Conservation (phyloP, 2,797 vertebrate species). For the Neopelma chrysocephalum region DNA sequence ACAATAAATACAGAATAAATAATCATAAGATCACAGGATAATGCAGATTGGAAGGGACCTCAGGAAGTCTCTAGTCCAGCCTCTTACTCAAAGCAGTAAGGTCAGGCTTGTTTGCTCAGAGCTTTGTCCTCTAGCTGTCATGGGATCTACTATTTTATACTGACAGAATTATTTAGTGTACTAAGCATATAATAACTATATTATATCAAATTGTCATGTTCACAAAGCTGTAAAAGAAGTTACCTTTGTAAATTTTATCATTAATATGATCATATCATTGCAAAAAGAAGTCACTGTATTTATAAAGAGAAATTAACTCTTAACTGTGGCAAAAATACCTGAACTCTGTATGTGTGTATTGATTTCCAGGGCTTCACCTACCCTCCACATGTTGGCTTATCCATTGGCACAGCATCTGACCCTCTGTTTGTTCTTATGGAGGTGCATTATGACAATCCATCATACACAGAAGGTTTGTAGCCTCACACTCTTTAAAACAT, state of each 20-base stretch:
- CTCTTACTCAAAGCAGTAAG: neutral
- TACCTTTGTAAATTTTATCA: neutral
- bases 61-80: neutral
- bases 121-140: neutral
- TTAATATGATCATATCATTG: neutral
- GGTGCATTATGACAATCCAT: slow-evolving; percentile 87
- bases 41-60: neutral
- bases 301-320: neutral
- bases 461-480: slow-evolving; percentile 80
- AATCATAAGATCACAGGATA: neutral
- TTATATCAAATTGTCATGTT: neutral
- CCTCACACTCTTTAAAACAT: neutral
- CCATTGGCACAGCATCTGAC: slow-evolving; percentile 81
- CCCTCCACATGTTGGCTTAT: slow-evolving; percentile 85
- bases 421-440: slow-evolving; percentile 86
- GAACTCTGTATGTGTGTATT: neutral
- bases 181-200: neutral
- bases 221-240: neutral
- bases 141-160: neutral
- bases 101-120: neutral
- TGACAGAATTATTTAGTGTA: neutral
- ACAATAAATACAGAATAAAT: slow-evolving; percentile 14
- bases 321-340: neutral
- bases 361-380: slow-evolving; percentile 82
- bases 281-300: neutral